Percentiles rank a stretch among this genome's conserved stretches.
phyloP scores from a whole-genome alignment of 64 coral and sea anemone genomes.

The Pocillopora damicornis region DNA sequence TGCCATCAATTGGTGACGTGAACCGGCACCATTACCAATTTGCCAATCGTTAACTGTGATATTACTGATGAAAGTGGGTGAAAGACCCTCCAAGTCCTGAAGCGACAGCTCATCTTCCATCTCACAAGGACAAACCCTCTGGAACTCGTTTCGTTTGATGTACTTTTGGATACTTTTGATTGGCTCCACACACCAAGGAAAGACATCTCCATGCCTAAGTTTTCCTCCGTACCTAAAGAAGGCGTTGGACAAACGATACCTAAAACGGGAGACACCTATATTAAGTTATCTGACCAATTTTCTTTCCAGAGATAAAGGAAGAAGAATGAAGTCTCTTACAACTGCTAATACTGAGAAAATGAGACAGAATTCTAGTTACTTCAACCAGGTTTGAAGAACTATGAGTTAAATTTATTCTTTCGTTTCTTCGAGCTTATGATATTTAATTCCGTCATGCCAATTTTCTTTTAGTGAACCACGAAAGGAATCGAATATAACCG shows the following conservation, averaged over 20 bases:
- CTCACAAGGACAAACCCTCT: neutral
- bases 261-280: neutral
- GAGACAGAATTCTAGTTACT: too few relatives aligned
- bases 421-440: too few relatives aligned
- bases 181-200: neutral
- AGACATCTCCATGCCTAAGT: neutral
- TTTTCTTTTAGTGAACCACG: too few relatives aligned
- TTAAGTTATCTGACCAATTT: too few relatives aligned
- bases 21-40: neutral
- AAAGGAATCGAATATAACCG: too few relatives aligned
- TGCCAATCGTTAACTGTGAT: slow-evolving; percentile 38
- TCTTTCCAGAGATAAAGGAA: too few relatives aligned
- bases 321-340: too few relatives aligned
- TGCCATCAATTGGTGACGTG: slow-evolving; percentile 4
- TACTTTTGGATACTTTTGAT: neutral
- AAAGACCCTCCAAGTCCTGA: neutral
- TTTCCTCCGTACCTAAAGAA: neutral
- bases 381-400: too few relatives aligned
- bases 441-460: too few relatives aligned
- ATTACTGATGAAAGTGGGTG: slow-evolving; percentile 23
- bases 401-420: too few relatives aligned
- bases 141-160: neutral
- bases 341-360: too few relatives aligned
- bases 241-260: neutral
- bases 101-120: neutral